These are phyloP conservation scores for Mormyrus hasselquistii DNA, from an alignment of 2,797 vertebrate genomes.

Conservation along the genomic window DNA sequence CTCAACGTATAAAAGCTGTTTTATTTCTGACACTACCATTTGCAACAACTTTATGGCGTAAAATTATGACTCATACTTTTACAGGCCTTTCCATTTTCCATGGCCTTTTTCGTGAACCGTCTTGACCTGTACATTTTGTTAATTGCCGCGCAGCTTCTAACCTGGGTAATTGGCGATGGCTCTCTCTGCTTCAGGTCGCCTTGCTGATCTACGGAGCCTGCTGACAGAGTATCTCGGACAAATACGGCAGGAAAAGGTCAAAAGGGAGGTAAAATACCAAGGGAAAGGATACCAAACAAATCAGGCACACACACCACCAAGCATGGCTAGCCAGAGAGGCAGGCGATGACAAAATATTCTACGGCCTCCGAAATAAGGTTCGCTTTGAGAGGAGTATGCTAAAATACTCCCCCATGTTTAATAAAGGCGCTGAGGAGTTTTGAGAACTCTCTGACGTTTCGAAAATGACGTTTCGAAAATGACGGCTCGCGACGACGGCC, in stretches of 20 bases:
- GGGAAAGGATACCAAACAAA: conserved; percentile 2
- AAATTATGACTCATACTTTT: conserved; percentile 57
- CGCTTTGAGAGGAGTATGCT: not conserved
- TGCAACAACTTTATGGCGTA: conserved; percentile 42
- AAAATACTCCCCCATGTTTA: not conserved
- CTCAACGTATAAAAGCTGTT: conserved; percentile 33
- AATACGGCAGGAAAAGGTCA: not conserved
- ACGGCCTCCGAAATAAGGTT: not conserved
- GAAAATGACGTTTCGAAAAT: not conserved
- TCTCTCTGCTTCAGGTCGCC: conserved; percentile 12
- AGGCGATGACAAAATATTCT: not conserved
- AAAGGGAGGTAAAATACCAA: not conserved
- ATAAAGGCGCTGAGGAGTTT: not conserved
- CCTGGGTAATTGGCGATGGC: conserved; percentile 46
- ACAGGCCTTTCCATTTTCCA: conserved; percentile 46
- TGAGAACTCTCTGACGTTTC: not conserved
- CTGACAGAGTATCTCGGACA: not conserved
- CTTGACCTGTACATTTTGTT: conserved; percentile 59
- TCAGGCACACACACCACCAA: not conserved
- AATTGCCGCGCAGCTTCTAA: conserved; percentile 53
- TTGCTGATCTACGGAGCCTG: not conserved
- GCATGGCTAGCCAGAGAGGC: not conserved
- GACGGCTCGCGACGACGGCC: not conserved
- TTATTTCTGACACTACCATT: conserved; percentile 43
- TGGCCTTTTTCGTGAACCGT: conserved; percentile 44